Evolutionary conservation across 1,140 invertebrate species (phyloP).

Genomic region (Rhyzopertha dominica): DNA sequence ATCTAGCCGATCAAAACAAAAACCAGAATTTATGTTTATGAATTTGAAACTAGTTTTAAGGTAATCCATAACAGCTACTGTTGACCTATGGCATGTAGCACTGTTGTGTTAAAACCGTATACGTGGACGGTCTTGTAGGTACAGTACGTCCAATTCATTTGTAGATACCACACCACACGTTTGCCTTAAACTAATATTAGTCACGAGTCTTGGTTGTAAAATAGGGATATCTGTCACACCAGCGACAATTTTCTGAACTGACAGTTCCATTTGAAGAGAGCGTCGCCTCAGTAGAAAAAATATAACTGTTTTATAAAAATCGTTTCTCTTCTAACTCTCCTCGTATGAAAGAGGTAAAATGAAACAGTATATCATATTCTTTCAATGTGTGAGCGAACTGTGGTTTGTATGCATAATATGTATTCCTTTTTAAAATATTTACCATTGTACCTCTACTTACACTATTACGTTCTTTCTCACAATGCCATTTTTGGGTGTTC

Average conservation of each 20-base stretch:
- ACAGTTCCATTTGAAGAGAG: conserved; percentile 10
- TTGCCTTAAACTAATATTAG: conserved; percentile 8
- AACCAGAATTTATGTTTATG: too few relatives aligned
- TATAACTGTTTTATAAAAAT: background rate
- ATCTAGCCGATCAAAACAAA: too few relatives aligned
- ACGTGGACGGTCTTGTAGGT: too few relatives aligned
- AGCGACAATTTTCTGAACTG: conserved; percentile 8
- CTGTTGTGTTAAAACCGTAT: too few relatives aligned
- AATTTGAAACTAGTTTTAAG: too few relatives aligned
- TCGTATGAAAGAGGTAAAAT: background rate
- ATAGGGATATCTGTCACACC: background rate
- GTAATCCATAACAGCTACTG: too few relatives aligned
- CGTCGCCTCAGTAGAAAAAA: conserved; percentile 4
- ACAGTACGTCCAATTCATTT: too few relatives aligned
- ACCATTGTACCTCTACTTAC: background rate
- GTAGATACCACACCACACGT: conserved; percentile 7
- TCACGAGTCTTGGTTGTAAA: background rate
- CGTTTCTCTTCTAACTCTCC: background rate
- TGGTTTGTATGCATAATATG: conserved; percentile 3
- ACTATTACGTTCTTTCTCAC: too few relatives aligned
- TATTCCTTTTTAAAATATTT: conserved; percentile 9
- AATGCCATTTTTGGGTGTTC: too few relatives aligned
- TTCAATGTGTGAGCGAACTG: background rate
- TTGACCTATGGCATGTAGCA: too few relatives aligned
- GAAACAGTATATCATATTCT: conserved; percentile 5